Conservation (phyloP, 2,797 vertebrate species). For the Apodemus agrarius region DNA sequence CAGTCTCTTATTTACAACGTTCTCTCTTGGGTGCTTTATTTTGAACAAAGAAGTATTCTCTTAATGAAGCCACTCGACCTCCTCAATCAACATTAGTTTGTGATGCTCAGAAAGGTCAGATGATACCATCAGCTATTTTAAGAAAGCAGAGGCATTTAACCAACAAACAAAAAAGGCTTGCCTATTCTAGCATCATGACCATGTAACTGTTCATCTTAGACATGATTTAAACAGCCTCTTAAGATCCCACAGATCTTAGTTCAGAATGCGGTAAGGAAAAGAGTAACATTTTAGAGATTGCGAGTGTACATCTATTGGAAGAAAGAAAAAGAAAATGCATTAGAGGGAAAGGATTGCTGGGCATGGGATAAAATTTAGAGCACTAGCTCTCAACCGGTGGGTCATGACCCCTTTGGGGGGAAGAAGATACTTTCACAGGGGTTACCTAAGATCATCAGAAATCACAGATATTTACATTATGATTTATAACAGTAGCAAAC, state of each 20-base stretch:
- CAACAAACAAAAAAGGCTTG: background rate
- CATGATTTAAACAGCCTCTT: conserved; percentile 33
- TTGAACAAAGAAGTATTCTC: conserved; percentile 67
- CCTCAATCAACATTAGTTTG: background rate
- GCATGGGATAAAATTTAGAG: background rate
- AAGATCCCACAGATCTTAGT: background rate
- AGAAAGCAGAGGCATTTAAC: conserved; percentile 52
- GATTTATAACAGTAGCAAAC: background rate
- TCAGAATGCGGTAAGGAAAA: background rate
- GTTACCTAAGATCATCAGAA: background rate
- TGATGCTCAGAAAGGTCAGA: conserved; percentile 49
- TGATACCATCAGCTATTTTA: conserved; percentile 62
- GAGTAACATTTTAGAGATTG: background rate
- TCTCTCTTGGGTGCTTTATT: conserved; percentile 30
- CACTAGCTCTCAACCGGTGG: background rate
- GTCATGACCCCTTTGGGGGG: background rate
- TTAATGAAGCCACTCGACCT: conserved; percentile 43
- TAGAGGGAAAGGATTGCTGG: background rate
- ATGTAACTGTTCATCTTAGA: background rate
- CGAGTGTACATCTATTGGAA: background rate
- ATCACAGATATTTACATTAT: background rate
- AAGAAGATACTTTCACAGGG: background rate
- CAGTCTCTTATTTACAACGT: conserved; percentile 53
- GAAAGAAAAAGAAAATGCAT: background rate
- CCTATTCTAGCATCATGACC: conserved; percentile 16